These are phyloP conservation scores for Megathymus violae DNA, from an alignment of 1,140 invertebrate genomes.

Conservation along the genomic window DNA sequence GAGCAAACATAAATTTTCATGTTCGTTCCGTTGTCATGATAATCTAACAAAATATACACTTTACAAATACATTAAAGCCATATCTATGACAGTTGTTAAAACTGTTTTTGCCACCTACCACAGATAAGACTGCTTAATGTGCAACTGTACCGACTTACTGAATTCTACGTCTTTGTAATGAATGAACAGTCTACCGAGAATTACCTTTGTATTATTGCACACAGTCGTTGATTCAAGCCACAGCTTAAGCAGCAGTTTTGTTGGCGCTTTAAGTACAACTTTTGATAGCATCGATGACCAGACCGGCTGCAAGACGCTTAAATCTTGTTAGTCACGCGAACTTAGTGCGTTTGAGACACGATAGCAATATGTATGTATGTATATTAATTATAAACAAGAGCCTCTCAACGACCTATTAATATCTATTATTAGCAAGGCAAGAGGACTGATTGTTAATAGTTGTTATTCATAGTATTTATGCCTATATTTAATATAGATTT, in stretches of 20 bases:
- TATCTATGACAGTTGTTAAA: too few relatives aligned
- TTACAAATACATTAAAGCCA: too few relatives aligned
- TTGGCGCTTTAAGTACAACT: slow-evolving; percentile 23
- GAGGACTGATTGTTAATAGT: not conserved
- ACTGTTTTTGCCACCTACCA: too few relatives aligned
- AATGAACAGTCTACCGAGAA: not conserved
- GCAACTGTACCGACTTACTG: too few relatives aligned
- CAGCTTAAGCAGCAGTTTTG: slow-evolving; percentile 21
- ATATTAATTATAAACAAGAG: slow-evolving; percentile 58
- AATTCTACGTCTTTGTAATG: not conserved
- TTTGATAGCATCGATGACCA: slow-evolving; percentile 17
- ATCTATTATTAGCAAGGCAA: not conserved
- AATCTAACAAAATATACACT: too few relatives aligned
- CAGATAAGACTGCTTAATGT: too few relatives aligned
- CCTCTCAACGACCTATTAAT: slow-evolving; percentile 32
- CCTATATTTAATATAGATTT: not conserved
- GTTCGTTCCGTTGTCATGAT: too few relatives aligned
- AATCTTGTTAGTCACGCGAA: slow-evolving; percentile 63
- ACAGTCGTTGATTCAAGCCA: slow-evolving; percentile 12
- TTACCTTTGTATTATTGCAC: not conserved
- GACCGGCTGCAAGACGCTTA: slow-evolving; percentile 38
- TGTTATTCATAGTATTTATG: not conserved
- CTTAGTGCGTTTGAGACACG: slow-evolving; percentile 36
- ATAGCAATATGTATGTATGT: slow-evolving; percentile 39
- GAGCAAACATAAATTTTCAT: too few relatives aligned